Base-by-base conservation (phyloP, 92 coral and sea anemone species). In the Isaurus tuberculatus region DNA sequence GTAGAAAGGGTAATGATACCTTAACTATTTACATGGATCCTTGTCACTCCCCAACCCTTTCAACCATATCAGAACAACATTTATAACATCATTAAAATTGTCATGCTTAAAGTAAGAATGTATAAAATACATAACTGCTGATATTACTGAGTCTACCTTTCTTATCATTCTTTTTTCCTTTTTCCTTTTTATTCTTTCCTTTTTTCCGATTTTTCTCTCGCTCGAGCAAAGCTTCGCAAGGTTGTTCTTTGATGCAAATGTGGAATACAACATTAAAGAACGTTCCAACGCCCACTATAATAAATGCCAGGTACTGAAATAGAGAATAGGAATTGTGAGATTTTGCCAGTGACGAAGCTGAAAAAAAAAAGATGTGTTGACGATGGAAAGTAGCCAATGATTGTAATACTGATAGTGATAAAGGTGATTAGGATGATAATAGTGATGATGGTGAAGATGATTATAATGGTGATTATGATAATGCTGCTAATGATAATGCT, bases 251-350 rank as follows among this genome's bases (percentile, higher is more conserved):
- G 86, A 89, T 81, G 29, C 86, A 84, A 46, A 84, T 70, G 60
- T 93, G 97, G 70, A 93, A 93, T 23, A 93, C 74, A 22, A 93
- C 66, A 86, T 93, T 93, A 60, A 87, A 91, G 3, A 93, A 61
- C 34, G 83, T 73, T 1, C 97, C 97, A 9, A 94, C 86, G 30
- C 89, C 92, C 20, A 91, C 49, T 9, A 93, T 67, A 28, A 93
- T 91, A 10, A 93, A 89, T 15, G 89, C 83, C 20, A 93, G 78
- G 31, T 91, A 93, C 94, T 91, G 80, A 67, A 73, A 26, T 26
- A 22, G n/a, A 37, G 16, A 55, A 63, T 2, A 70, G 22, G 33
- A 81, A n/a, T n/a, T 32, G 46, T 40, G 11, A 40, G 23, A 2
- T 55, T 55, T 6, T 55, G 16, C 19, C 63, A n/a, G n/a, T 55